phyloP scores from a whole-genome alignment of 1,140 invertebrate species.

The Achatina immaculata region DNA sequence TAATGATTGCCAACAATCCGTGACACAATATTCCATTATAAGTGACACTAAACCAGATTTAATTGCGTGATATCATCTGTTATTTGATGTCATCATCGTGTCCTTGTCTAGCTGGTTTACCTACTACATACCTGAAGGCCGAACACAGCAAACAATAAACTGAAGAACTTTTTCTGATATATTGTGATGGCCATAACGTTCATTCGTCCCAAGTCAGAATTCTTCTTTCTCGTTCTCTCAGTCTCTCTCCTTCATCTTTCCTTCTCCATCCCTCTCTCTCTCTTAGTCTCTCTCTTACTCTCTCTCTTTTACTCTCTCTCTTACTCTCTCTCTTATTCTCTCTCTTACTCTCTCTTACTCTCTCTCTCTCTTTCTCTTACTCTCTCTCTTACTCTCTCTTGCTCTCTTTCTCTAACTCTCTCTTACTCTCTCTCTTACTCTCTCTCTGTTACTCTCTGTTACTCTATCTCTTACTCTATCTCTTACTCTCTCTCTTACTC shows the following conservation, averaged over 20 bases:
- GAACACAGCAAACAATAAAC: not conserved
- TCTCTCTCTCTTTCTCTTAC: constrained; percentile 25
- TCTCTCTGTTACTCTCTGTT: not conserved
- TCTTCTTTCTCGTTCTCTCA: constrained; percentile 1
- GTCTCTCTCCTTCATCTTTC: constrained; percentile 4
- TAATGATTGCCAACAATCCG: too few species aligned
- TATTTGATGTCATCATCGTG: too few species aligned
- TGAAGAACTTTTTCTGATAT: not conserved
- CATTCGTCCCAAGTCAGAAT: not conserved
- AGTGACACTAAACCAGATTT: too few species aligned
- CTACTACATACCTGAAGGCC: not conserved
- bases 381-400: constrained; percentile 7
- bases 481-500: constrained; percentile 11
- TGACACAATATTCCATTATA: too few species aligned
- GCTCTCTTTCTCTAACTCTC: constrained; percentile 3
- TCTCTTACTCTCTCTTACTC: constrained; percentile 27
- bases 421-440: constrained; percentile 1
- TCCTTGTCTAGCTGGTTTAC: not conserved
- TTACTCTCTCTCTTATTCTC: constrained; percentile 17
- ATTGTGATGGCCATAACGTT: not conserved
- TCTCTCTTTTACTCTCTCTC: constrained; percentile 22
- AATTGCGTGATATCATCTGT: too few species aligned
- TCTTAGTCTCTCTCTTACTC: constrained; percentile 27
- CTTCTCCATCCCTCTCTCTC: constrained; percentile 25
- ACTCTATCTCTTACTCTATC: not conserved